A percentile compares a stretch with the other conserved stretches of the same genome.
phyloP scores from a whole-genome alignment of 1,140 invertebrate genomes.

The Pissodes strobi region DNA sequence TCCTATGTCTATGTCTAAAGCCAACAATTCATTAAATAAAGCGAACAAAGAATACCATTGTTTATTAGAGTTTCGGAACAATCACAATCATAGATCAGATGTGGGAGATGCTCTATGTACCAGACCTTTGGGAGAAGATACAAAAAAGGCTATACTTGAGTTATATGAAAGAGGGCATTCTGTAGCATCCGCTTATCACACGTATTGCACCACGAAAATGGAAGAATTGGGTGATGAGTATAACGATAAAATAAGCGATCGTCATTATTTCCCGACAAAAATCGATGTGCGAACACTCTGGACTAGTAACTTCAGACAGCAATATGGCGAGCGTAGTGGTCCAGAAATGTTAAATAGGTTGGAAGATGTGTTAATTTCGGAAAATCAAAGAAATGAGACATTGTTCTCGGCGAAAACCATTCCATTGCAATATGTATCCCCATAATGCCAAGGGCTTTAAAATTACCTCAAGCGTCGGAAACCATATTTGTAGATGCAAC shows the following conservation, averaged over 20 bases:
- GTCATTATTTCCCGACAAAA: slow-evolving; percentile 11
- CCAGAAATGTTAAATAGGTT: background rate
- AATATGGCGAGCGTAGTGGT: background rate
- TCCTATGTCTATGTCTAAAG: too few species aligned
- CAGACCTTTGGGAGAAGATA: background rate
- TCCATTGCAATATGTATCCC: slow-evolving; percentile 1
- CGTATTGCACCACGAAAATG: background rate
- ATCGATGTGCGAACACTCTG: slow-evolving; percentile 8
- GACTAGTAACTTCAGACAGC: background rate
- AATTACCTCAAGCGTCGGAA: slow-evolving; percentile 13
- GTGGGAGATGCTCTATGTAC: background rate
- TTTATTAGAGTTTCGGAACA: slow-evolving; percentile 2
- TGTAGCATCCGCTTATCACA: slow-evolving; percentile 8
- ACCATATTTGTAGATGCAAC: too few species aligned
- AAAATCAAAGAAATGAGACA: background rate
- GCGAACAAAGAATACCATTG: background rate
- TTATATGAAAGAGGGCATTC: slow-evolving; percentile 3
- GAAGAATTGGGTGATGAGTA: slow-evolving; percentile 15
- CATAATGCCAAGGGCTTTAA: slow-evolving; percentile 15
- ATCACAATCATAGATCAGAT: slow-evolving; percentile 5
- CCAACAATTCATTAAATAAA: background rate
- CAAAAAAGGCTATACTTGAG: background rate
- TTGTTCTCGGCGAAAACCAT: background rate
- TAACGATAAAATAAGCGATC: background rate
- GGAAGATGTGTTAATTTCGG: background rate